Base-by-base conservation (phyloP, 2,888 invertebrate species). In the Rhimphoctona megacephalus region DNA sequence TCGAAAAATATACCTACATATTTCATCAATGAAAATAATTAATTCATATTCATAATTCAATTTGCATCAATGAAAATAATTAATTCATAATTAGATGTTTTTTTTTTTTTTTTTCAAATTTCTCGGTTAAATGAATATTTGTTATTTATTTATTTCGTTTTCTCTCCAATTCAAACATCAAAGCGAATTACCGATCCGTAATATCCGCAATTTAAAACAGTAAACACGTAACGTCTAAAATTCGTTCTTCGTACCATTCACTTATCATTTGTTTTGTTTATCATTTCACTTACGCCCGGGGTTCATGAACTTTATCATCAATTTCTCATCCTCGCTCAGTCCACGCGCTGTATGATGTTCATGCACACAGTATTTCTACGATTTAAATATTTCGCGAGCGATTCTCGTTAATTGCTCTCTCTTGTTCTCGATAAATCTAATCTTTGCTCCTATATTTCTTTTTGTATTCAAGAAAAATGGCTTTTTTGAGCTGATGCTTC, bases 291-390 rank as follows among this genome's bases (percentile, higher is more conserved):
- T 81, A 76, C 76, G 39, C 73, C 33, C 39, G 79, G 89, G 86
- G 89, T 90, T 91, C 91, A 88, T 81, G 90, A 90, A 89, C 89
- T 90, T 90, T 88, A 88, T 91, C 61, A 30, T 61, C 89, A 85
- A 83, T 64, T 64, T 33, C 70, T 82, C 57, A 84, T 66, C 66
- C 74, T 67, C 85, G 64, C 25, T 30, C 66, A 43, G 43, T 52
- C 52, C 39, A 25, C 49, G 36, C 52, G 57, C 52, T 69, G 11
- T 57, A 25, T 61, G 30, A 5, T 14, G 30, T 22, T 67, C 7
- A 3, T n/a, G n/a, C 57, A 25, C 54, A 39, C 7, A 69, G 22
- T 66, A 52, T 52, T 73, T 25, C 25, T 46, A 7, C 30, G 33
- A 72, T 70, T 72, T 33, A 19, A 73, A 52, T n/a, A 19, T 67